Evolutionary conservation across 92 coral and sea anemone species (phyloP).

Genomic region (Siderastrea radians): DNA sequence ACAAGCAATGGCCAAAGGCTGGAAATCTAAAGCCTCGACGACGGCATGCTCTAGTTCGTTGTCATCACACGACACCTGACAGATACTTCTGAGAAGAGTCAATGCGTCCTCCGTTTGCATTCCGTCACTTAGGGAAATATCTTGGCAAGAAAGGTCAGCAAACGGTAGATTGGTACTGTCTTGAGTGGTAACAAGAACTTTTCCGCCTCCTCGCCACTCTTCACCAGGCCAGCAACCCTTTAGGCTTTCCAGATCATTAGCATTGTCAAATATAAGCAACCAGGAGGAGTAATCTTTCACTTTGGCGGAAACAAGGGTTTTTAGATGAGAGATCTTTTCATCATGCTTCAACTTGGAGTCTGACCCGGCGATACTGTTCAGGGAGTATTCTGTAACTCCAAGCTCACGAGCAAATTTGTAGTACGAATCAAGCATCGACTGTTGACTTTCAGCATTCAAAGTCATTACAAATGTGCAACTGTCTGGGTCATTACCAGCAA

Average conservation of each 20-base stretch:
- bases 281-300: slow-evolving; percentile 41
- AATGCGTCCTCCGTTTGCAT: slow-evolving; percentile 32
- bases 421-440: slow-evolving; percentile 50
- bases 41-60: slow-evolving; percentile 12
- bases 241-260: slow-evolving; percentile 16
- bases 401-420: slow-evolving; percentile 38
- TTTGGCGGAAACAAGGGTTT: slow-evolving; percentile 21
- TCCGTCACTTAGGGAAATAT: slow-evolving; percentile 36
- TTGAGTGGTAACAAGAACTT: slow-evolving; percentile 49
- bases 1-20: slow-evolving; percentile 65
- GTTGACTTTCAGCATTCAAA: slow-evolving; percentile 39
- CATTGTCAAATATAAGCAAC: slow-evolving; percentile 66
- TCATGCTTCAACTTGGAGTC: slow-evolving; percentile 21
- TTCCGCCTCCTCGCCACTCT: slow-evolving; percentile 32
- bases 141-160: slow-evolving; percentile 8
- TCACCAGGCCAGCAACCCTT: slow-evolving; percentile 32
- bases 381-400: slow-evolving; percentile 31
- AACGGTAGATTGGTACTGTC: slow-evolving; percentile 31
- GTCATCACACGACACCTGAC: not conserved
- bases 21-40: slow-evolving; percentile 36
- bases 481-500: not conserved
- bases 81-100: slow-evolving; percentile 19
- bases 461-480: slow-evolving; percentile 54
- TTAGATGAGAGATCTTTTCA: slow-evolving; percentile 17
- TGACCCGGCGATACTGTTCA: slow-evolving; percentile 16